phyloP scores from a whole-genome alignment of 2,888 invertebrate genomes.

The Drosophila diplacantha region DNA sequence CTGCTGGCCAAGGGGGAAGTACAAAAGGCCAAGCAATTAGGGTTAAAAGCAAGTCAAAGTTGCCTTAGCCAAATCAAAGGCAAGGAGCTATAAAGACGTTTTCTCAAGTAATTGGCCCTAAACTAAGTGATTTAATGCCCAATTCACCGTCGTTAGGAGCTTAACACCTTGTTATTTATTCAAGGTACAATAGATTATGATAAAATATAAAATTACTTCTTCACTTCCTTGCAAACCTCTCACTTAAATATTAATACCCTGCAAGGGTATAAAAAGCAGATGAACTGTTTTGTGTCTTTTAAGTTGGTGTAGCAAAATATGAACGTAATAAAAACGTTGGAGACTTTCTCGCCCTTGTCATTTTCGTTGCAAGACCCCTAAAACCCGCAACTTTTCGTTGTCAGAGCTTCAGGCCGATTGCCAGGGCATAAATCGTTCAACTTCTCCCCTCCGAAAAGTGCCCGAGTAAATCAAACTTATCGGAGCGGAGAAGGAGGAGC shows the following conservation, averaged over 20 bases:
- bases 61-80: constrained; percentile 12
- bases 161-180: neutral
- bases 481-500: constrained; percentile 18
- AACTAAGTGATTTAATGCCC: constrained; percentile 12
- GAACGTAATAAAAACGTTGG: neutral
- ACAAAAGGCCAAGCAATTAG: constrained; percentile 24
- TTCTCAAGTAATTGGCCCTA: constrained; percentile 15
- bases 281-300: neutral
- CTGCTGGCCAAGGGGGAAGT: constrained; percentile 2
- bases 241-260: no score
- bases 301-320: neutral
- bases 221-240: no score
- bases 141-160: neutral
- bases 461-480: constrained; percentile 39
- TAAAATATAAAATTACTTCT: no score
- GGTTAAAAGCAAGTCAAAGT: constrained; percentile 9
- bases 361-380: neutral
- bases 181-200: neutral
- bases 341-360: neutral
- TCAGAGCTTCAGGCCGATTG: constrained; percentile 15
- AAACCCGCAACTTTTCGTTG: neutral
- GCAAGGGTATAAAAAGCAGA: no score
- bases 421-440: constrained; percentile 36
- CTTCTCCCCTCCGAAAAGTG: constrained; percentile 12
- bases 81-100: constrained; percentile 7